Evolutionary conservation across 2,113 vertebrate species (phyloP), one percentile per base, ranked within the genome.

Genomic region (Microtus oregoni): DNA sequence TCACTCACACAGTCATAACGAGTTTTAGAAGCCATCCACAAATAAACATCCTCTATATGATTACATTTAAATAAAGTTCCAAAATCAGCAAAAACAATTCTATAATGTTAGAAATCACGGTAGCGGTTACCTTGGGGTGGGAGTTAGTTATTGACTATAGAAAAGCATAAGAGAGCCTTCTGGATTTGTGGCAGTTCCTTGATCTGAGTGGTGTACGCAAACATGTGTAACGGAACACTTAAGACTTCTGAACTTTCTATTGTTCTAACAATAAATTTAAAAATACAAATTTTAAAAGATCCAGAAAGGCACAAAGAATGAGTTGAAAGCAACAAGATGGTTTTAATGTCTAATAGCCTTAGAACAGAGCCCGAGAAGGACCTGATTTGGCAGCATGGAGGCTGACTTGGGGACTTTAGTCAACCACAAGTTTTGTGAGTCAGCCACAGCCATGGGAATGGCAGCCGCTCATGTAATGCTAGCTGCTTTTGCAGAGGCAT

Each of bases 341-440:
- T 92, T 76, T 81, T 82, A 86, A 55, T 91, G 38, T 82, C 94
- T 92, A 94, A 82, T 35, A 61, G 44, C 92, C 92, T 96, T 86
- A 78, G 95, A 97, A 52, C n/a, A 55, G 93, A 82, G 28, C 83
- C 81, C 32, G 78, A 95, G 73, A 85, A 81, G 91, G 67, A 89
- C 86, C 47, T 89, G 28, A 86, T 65, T 79, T 89, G 73, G 44
- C 44, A 91, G 15, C 38, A 9, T 17, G 38, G 85, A 86, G 70
- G 78, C 81, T 78, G 41, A 78, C 55, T 61, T 89, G 73, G 68
- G 93, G 38, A 35, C 41, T 91, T 92, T 76, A 86, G 75, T 35
- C n/a, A 70, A 95, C 93, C 92, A 91, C 89, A 95, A 82, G n/a
- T 77, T 94, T 75, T 86, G 14, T 75, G 94, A 96, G 86, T 95